Percentiles rank a stretch among this genome's conserved stretches.
These are phyloP conservation scores for Sphecodes monilicornis DNA, from an alignment of 2,888 invertebrate genomes.

Conservation along the genomic window DNA sequence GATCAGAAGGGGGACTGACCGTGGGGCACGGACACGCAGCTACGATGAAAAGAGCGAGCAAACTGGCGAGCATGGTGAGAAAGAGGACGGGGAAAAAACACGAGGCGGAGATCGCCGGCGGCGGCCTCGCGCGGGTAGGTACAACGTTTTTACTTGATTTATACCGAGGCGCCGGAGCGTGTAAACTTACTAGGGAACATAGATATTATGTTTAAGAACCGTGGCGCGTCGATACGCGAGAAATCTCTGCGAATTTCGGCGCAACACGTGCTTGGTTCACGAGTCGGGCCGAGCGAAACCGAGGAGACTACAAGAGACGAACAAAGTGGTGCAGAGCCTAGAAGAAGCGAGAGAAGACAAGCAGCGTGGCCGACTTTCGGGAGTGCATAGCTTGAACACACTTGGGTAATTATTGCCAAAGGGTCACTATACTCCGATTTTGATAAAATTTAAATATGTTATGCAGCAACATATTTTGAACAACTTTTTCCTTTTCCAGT, in stretches of 20 bases:
- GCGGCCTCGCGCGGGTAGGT: conserved; percentile 60
- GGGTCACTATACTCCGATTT: too few species aligned
- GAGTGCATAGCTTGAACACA: too few species aligned
- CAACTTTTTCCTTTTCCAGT: too few species aligned
- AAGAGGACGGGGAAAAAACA: conserved; percentile 35
- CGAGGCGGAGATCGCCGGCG: conserved; percentile 55
- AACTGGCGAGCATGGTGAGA: conserved; percentile 14
- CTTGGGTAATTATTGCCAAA: too few species aligned
- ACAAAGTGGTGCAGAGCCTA: too few species aligned
- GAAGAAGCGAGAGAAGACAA: too few species aligned
- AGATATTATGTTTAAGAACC: conserved; percentile 64
- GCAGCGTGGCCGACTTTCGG: too few species aligned
- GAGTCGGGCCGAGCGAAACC: not conserved
- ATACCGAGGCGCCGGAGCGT: conserved; percentile 64
- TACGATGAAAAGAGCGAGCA: conserved; percentile 15
- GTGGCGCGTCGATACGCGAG: conserved; percentile 24
- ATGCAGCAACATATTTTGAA: too few species aligned
- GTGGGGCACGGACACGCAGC: not conserved
- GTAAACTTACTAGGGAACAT: conserved; percentile 61
- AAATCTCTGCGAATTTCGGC: conserved; percentile 41
- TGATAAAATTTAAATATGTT: too few species aligned
- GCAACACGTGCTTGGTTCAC: conserved; percentile 12
- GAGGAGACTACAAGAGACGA: too few species aligned
- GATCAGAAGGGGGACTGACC: not conserved
- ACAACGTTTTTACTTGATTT: conserved; percentile 69